Base-by-base conservation (phyloP, 2,113 vertebrate species). In the Ardeotis arabs region DNA sequence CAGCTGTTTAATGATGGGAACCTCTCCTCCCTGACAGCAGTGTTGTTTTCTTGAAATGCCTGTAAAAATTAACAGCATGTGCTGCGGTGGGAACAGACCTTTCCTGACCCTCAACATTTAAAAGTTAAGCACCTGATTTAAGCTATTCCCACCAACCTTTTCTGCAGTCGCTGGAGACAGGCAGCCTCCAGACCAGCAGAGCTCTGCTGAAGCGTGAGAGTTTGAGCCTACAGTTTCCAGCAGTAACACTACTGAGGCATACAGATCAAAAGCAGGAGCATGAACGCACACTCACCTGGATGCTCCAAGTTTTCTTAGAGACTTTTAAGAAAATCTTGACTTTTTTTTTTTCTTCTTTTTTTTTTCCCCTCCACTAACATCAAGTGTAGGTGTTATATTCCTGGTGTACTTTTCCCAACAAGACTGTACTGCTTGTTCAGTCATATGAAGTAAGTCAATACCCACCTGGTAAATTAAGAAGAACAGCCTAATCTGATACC, bases 81-180 rank as follows among this genome's bases (percentile, higher is more conserved):
- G 49, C 69, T 50, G 21, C 18, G 20, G 45, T 2, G 60, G 47
- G 53, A 95, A 90, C 63, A 80, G 75, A 85, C n/a, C 41, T 92
- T 92, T 89, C 86, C 13, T 55, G 67, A 74, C 63, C 55, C 68
- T 69, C 72, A 67, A 21, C 55, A 41, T 84, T 90, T 77, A 79
- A 28, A 90, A 93, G 85, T 77, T 77, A 90, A 94, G 59, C 41
- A 74, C 50, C 50, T 89, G 44, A 88, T 93, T 80, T 83, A 86
- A 96, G 72, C 28, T 76, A 7, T 63, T 77, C 27, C 66, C 74
- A 60, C 58, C 63, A 83, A 88, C 16, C 22, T 64, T 87, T 63
- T 33, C 41, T 76, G 83, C 53, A 53, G 0, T 37, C 3, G 1
- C 55, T 55, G 74, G 49, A 45, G 58, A 62, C 4, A 3, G 39